These are phyloP conservation scores for Parazoanthus swiftii DNA, from an alignment of 92 coral and sea anemone genomes.

Conservation along the genomic window DNA sequence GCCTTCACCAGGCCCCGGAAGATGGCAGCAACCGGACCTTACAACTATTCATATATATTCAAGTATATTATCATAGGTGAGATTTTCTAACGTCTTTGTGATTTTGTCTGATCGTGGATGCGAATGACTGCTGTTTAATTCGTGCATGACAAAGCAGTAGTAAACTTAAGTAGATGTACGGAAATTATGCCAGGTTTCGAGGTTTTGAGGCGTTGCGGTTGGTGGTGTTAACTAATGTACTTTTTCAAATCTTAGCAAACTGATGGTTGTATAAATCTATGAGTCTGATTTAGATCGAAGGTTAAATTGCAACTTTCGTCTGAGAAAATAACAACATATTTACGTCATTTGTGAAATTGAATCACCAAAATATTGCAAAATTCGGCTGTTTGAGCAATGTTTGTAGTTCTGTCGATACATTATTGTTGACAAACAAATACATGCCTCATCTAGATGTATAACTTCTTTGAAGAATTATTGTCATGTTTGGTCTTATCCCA, in stretches of 20 bases:
- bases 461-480: background rate
- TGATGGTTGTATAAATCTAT: background rate
- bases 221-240: background rate
- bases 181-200: background rate
- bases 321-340: background rate
- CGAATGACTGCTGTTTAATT: background rate
- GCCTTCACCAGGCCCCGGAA: conserved; percentile 51
- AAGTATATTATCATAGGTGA: conserved; percentile 98
- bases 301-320: background rate
- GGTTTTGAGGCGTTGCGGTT: background rate
- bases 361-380: background rate
- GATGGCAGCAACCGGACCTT: conserved; percentile 99
- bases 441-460: background rate
- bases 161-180: background rate
- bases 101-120: background rate
- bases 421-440: background rate
- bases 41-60: conserved; percentile 98
- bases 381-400: background rate
- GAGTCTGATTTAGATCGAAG: background rate
- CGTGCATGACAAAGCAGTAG: background rate
- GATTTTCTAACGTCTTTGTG: conserved; percentile 23
- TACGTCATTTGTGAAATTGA: background rate
- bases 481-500: background rate
- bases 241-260: background rate
- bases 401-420: background rate